Evolutionary conservation across 2,888 invertebrate genomes (phyloP), one percentile per base, ranked within the genome.

Genomic region (Papilio elwesi): DNA sequence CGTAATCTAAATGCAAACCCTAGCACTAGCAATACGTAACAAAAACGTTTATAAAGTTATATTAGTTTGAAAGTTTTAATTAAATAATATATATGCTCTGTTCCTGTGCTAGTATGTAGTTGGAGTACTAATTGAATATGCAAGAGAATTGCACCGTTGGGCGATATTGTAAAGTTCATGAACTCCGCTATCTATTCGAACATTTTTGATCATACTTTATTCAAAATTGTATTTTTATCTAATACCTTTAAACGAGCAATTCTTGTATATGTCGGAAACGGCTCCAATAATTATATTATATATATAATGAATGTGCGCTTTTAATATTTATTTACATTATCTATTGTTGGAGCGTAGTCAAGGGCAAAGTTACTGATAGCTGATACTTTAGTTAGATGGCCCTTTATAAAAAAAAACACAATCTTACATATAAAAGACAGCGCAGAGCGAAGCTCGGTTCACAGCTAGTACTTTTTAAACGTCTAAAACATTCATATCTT

Each of bases 41-140:
- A 59, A 59, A 59, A 59, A 43, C 59, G 59, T 59, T 59, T 59
- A 59, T 59, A 43, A 59, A 59, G 59, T 59, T 59, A 59, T 59
- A 53, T 66, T 52, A 66, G 66, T 66, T 66, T 52, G 2, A 12
- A 66, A 59, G 49, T 68, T 68, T 68, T 68, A 68, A 59, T 68
- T 59, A 59, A 59, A 68, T 68, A 36, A 68, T 68, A 49, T 68
- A 68, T 36, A 68, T 57, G 68, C 51, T 68, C n/a, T 59, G 59
- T 59, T 59, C 68, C 36, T 49, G 26, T 43, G 49, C 36, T 43
- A 9, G 43, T 43, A 38, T 59, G 36, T 57, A 59, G 68, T 68
- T 59, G 59, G 68, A 68, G 52, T 63, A 70, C 62, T 62, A 70
- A 70, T 70, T 70, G 69, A 62, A 70, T 70, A 70, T 70, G 69